A percentile compares a stretch with the other conserved stretches of the same genome.
These are phyloP conservation scores for Nezara viridula DNA, from an alignment of 2,888 invertebrate species.

Conservation along the genomic window DNA sequence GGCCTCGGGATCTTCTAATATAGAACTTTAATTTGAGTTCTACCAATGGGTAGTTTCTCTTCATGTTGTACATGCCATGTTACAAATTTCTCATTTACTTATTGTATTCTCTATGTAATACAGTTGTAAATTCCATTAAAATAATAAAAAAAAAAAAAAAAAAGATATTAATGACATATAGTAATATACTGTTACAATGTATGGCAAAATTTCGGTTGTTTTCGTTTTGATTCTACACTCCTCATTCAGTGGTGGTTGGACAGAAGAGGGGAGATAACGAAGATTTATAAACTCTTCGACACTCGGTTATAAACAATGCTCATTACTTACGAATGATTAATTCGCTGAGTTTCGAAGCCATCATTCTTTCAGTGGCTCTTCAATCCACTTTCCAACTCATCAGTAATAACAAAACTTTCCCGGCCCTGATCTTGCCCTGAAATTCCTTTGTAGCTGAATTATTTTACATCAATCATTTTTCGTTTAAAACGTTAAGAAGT, in stretches of 20 bases:
- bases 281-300: constrained; percentile 1
- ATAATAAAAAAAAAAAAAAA: too few relatives aligned
- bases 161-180: too few relatives aligned
- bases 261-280: background rate
- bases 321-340: constrained; percentile 31
- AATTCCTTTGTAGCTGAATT: background rate
- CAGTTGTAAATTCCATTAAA: too few relatives aligned
- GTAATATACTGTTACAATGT: too few relatives aligned
- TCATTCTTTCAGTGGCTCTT: constrained; percentile 7
- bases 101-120: too few relatives aligned
- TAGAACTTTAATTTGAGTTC: too few relatives aligned
- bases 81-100: too few relatives aligned
- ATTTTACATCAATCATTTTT: background rate
- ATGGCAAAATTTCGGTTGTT: background rate
- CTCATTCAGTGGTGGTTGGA: background rate
- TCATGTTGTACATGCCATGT: too few relatives aligned
- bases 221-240: background rate
- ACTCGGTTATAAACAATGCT: constrained; percentile 12
- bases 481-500: too few relatives aligned
- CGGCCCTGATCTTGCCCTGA: background rate
- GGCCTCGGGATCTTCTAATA: too few relatives aligned
- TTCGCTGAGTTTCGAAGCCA: background rate
- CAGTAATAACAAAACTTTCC: background rate
- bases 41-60: too few relatives aligned
- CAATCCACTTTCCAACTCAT: background rate